Percentiles rank a stretch among this genome's conserved stretches.
Conservation (phyloP, 2,888 invertebrate species). For the Toxonevra muliebris region DNA sequence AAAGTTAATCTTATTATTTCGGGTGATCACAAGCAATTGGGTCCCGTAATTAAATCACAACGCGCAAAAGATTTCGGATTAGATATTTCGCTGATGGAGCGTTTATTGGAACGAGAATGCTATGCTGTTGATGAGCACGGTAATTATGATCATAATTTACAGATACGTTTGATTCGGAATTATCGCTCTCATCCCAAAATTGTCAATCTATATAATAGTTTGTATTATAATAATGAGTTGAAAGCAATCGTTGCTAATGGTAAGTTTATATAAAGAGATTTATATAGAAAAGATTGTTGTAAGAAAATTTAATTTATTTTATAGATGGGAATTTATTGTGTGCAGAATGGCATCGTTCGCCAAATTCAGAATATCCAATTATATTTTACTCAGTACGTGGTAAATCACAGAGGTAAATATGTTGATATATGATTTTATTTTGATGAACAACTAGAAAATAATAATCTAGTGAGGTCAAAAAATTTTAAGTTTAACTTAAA, state of each 20-base stretch:
- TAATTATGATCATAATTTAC: constrained; percentile 69
- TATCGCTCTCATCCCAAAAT: constrained; percentile 77
- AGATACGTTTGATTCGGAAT: constrained; percentile 80
- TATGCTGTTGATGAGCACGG: constrained; percentile 45
- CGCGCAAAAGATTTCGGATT: constrained; percentile 53
- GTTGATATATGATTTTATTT: constrained; percentile 25
- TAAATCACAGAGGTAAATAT: constrained; percentile 57
- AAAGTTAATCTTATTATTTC: constrained; percentile 44
- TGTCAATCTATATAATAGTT: constrained; percentile 72
- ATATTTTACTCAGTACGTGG: constrained; percentile 72
- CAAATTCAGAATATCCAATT: constrained; percentile 67
- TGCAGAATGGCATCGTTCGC: constrained; percentile 62
- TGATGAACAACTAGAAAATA: too few species aligned
- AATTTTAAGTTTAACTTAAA: too few species aligned
- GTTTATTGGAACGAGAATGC: constrained; percentile 70
- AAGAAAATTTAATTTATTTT: neutral
- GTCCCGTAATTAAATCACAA: constrained; percentile 69
- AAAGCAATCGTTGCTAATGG: constrained; percentile 52
- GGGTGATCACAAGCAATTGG: constrained; percentile 80
- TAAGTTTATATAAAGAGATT: constrained; percentile 2
- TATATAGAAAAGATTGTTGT: neutral
- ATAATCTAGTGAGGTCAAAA: too few species aligned
- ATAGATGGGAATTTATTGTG: neutral
- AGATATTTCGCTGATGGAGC: constrained; percentile 72
- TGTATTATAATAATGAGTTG: constrained; percentile 78